Base-by-base conservation (phyloP, 2,888 invertebrate genomes). In the Apodemia hepburni region DNA sequence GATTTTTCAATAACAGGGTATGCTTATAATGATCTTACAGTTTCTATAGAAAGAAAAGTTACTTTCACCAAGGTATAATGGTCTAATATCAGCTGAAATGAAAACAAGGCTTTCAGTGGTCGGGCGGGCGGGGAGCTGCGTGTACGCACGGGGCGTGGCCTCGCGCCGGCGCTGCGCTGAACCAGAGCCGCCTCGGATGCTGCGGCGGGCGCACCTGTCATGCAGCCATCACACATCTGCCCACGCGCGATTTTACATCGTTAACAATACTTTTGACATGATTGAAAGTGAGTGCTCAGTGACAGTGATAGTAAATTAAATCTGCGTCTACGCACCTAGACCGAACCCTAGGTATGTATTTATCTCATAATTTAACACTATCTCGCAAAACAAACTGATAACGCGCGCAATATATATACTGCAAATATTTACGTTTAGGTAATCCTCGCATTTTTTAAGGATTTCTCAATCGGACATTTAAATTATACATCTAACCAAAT, bases 151-250 rank as follows among this genome's bases (percentile, higher is more conserved):
- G 83, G 85, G 83, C 81, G 86, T 77, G 78, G 72, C 67, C 62
- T 66, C 66, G 64, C 60, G 66, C 69, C 68, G 66, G 69, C 70
- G 68, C 69, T 71, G 72, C 73, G 76, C 58, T n/a, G 42, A 75
- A 76, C 71, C 88, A 89, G 76, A 86, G 77, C 81, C 81, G 82
- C 77, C 75, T 80, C 80, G 84, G 88, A 89, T 85, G 89, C 88
- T 89, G 89, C 82, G 83, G 79, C 80, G 77, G 70, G 73, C 87
- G 81, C 85, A 87, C 88, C 82, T 85, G 84, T 80, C 76, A 66
- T 70, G 65, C 75, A 74, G 71, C 65, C 68, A 61, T 62, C 61
- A 58, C 64, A 62, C 62, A 61, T 65, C 70, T 66, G 70, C 67
- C 63, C 68, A 68, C 75, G 70, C 71, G 69, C 66, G 76, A 76